These are phyloP conservation scores for Saimiri boliviensis DNA, from an alignment of 2,113 vertebrate genomes.

Conservation along the genomic window DNA sequence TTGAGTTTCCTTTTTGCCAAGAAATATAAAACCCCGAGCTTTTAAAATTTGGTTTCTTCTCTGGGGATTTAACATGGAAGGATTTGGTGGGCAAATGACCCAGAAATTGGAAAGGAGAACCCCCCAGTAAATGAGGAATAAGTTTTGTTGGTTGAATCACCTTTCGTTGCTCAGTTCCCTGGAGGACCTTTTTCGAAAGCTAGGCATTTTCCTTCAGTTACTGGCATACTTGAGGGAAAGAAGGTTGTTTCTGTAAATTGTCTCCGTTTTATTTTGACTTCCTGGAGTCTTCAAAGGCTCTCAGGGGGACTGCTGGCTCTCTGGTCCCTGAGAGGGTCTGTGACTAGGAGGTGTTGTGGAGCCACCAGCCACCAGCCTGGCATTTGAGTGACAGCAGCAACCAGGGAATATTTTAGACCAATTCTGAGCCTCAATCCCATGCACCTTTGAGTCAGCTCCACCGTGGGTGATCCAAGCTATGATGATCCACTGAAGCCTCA, in stretches of 20 bases:
- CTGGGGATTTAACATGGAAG: background rate
- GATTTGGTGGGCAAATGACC: background rate
- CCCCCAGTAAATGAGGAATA: fast-evolving
- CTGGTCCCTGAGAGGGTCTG: background rate
- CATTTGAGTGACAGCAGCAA: no score
- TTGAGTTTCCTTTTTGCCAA: background rate
- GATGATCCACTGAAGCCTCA: background rate
- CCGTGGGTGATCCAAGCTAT: background rate
- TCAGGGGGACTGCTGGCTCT: background rate
- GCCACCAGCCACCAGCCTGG: no score
- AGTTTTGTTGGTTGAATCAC: fast-evolving
- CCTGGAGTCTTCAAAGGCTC: background rate
- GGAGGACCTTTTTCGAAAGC: fast-evolving
- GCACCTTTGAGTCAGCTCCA: background rate
- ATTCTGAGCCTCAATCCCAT: background rate
- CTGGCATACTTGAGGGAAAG: background rate
- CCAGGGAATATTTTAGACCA: background rate
- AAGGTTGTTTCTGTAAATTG: background rate
- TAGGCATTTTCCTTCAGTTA: background rate
- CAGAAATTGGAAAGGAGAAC: background rate
- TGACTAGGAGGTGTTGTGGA: fast-evolving
- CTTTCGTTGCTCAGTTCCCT: background rate
- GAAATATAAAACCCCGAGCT: background rate
- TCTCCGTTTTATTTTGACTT: background rate
- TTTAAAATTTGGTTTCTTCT: background rate